Evolutionary conservation across 2,888 invertebrate genomes (phyloP).

Genomic region (Drosophila antonietae): DNA sequence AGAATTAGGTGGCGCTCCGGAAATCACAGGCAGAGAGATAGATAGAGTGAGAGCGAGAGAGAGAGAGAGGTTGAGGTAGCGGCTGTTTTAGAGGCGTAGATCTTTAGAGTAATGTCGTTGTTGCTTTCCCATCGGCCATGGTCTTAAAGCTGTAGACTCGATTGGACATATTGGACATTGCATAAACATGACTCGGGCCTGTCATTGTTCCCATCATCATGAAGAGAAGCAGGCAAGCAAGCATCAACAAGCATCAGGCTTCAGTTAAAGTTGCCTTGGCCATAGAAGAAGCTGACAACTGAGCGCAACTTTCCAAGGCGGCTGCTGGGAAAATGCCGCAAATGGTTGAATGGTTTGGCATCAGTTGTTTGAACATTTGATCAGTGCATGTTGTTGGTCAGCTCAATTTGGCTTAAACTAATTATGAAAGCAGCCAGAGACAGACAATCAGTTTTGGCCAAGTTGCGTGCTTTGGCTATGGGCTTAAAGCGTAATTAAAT

Average conservation of each 20-base stretch:
- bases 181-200: conserved; percentile 66
- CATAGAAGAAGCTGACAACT: conserved; percentile 47
- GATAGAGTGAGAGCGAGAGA: neutral
- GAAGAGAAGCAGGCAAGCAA: neutral
- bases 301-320: conserved; percentile 64
- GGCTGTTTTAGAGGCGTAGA: neutral
- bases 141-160: conserved; percentile 39
- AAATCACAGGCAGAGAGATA: conserved; percentile 33
- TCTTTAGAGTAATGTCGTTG: conserved; percentile 36
- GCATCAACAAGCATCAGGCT: conserved; percentile 19
- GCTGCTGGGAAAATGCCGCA: conserved; percentile 71
- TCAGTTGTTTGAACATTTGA: conserved; percentile 40
- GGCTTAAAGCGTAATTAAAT: conserved; percentile 54
- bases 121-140: conserved; percentile 55
- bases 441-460: conserved; percentile 4
- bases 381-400: conserved; percentile 25
- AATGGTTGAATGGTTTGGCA: conserved; percentile 59
- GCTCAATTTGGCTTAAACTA: conserved; percentile 67
- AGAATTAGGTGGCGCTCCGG: conserved; percentile 50
- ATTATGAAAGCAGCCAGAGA: conserved; percentile 64
- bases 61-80: neutral
- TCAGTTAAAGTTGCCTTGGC: conserved; percentile 48
- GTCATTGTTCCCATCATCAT: conserved; percentile 63
- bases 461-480: conserved; percentile 15
- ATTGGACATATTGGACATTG: conserved; percentile 67